Evolutionary conservation across 30 jellyfish, hydroid and myxozoan genomes (phyloP).

Genomic region (Hydractinia symbiolongicarpus): DNA sequence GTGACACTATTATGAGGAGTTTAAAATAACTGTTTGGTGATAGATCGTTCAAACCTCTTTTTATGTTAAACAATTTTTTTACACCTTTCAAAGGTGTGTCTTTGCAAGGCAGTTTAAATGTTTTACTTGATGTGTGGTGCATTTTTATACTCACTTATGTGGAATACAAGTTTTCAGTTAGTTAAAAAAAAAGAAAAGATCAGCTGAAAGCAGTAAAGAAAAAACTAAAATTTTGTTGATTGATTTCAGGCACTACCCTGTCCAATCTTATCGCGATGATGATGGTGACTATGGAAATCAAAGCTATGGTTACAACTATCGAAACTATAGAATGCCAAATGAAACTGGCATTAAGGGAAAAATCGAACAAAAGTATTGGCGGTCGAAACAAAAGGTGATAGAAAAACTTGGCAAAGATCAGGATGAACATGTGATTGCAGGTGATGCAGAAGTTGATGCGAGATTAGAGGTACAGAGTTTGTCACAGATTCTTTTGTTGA

Average conservation of each 20-base stretch:
- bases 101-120: too few species aligned
- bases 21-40: too few species aligned
- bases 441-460: constrained; percentile 98
- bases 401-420: constrained; percentile 90
- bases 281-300: constrained; percentile 24
- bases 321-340: constrained; percentile 56
- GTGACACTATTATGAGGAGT: too few species aligned
- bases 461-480: constrained; percentile 59
- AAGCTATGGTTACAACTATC: constrained; percentile 75
- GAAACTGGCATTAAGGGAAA: constrained; percentile 72
- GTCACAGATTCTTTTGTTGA: neutral
- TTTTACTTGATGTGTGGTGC: too few species aligned
- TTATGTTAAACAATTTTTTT: too few species aligned
- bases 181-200: too few species aligned
- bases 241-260: neutral
- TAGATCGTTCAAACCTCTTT: too few species aligned
- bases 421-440: constrained; percentile 97
- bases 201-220: too few species aligned
- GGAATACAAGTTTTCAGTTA: too few species aligned
- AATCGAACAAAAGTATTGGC: constrained; percentile 90
- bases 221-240: too few species aligned
- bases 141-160: too few species aligned
- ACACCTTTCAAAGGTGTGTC: too few species aligned
- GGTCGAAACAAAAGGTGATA: constrained; percentile 84
- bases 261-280: constrained; percentile 27